phyloP scores from a whole-genome alignment of 2,888 invertebrate species.

The Cantharis lateralis region DNA sequence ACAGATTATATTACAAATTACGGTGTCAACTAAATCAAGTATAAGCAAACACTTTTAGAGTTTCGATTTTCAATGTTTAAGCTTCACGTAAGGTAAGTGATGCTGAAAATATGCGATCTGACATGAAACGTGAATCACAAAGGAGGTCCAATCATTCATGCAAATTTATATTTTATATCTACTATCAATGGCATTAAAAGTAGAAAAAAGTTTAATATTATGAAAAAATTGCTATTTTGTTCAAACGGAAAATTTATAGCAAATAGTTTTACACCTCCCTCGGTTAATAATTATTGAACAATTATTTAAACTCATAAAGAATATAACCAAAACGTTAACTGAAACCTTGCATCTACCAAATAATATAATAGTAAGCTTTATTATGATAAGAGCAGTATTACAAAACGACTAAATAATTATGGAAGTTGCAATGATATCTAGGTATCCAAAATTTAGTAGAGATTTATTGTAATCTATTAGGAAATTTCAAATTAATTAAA shows the following conservation, averaged over 20 bases:
- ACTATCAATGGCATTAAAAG: neutral
- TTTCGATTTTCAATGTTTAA: constrained; percentile 27
- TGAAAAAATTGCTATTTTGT: neutral
- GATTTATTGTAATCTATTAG: too few species aligned
- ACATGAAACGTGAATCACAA: constrained; percentile 30
- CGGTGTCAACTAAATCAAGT: constrained; percentile 13
- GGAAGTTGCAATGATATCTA: too few species aligned
- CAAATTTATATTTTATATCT: constrained; percentile 17
- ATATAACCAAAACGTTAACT: too few species aligned
- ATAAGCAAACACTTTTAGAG: constrained; percentile 23
- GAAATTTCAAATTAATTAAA: too few species aligned
- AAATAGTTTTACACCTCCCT: neutral
- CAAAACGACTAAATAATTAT: too few species aligned
- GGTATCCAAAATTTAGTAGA: too few species aligned
- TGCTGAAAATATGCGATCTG: constrained; percentile 29
- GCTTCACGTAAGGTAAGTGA: constrained; percentile 26
- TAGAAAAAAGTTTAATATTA: neutral
- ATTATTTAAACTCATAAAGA: neutral
- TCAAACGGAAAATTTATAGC: neutral
- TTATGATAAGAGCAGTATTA: too few species aligned
- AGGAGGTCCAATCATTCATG: constrained; percentile 34
- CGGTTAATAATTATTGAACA: neutral
- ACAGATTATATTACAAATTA: constrained; percentile 17
- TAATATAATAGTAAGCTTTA: too few species aligned
- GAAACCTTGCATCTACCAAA: too few species aligned